Evolutionary conservation across 2,797 vertebrate species (phyloP).

Genomic region (Sparidentex hasta): DNA sequence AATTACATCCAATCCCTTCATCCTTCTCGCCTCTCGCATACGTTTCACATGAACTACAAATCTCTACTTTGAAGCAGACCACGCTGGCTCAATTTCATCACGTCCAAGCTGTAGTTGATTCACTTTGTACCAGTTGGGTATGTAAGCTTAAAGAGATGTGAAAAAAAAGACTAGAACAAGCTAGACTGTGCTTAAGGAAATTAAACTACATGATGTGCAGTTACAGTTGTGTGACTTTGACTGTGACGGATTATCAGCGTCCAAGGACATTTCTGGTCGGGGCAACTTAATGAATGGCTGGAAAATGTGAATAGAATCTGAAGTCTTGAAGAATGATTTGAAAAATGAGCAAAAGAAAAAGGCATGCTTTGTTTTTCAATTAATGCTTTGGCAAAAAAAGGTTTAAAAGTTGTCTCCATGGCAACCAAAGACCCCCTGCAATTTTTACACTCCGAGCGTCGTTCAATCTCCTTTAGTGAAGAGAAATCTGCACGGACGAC

Average conservation of each 20-base stretch:
- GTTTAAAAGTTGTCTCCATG: no score
- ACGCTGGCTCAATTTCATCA: not conserved
- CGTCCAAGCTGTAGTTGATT: not conserved
- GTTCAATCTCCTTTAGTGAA: no score
- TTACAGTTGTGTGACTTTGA: not conserved
- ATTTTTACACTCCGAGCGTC: no score
- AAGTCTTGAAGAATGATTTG: not conserved
- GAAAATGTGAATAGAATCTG: not conserved
- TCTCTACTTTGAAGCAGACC: not conserved
- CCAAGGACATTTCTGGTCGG: not conserved
- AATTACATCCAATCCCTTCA: conserved; percentile 27
- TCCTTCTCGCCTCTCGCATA: not conserved
- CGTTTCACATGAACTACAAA: not conserved
- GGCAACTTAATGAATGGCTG: not conserved
- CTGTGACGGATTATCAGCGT: not conserved
- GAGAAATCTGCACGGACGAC: no score
- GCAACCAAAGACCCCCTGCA: no score
- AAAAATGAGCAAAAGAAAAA: not conserved
- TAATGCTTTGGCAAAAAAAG: no score
- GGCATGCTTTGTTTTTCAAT: not conserved
- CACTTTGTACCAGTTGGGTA: not conserved
- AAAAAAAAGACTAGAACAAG: not conserved
- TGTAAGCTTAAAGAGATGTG: not conserved
- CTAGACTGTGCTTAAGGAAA: not conserved
- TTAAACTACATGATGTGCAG: not conserved